These are phyloP conservation scores for Cherax destructor DNA, from an alignment of 1,140 invertebrate species.

Conservation along the genomic window DNA sequence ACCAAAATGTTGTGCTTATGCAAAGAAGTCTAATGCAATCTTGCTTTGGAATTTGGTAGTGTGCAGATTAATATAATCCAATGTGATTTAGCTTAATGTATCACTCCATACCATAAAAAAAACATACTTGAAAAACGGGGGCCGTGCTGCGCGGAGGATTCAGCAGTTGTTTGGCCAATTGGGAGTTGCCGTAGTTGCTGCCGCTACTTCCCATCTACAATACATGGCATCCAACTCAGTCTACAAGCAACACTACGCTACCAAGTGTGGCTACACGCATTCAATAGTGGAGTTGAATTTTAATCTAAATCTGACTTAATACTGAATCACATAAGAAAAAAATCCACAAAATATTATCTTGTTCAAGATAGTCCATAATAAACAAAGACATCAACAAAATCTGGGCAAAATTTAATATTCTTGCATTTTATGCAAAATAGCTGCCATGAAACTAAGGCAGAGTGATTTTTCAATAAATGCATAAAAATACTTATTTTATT, in stretches of 20 bases:
- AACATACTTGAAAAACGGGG: constrained; percentile 72
- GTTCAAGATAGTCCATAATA: no score
- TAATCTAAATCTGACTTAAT: neutral
- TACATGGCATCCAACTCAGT: constrained; percentile 64
- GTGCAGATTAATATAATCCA: neutral
- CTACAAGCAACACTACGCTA: constrained; percentile 56
- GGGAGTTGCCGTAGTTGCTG: constrained; percentile 75
- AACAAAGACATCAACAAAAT: no score
- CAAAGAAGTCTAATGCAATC: no score
- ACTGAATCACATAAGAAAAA: neutral
- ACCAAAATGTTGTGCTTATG: no score
- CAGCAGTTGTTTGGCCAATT: constrained; percentile 79
- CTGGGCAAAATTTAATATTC: no score
- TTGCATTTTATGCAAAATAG: no score
- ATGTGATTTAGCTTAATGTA: neutral
- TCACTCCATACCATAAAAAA: constrained; percentile 23
- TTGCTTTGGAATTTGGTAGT: neutral
- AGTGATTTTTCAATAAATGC: no score
- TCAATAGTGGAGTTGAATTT: constrained; percentile 27
- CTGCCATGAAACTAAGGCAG: no score
- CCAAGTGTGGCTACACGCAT: constrained; percentile 40
- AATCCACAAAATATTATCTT: neutral
- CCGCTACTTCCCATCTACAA: constrained; percentile 71
- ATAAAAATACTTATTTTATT: no score
- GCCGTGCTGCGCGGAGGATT: constrained; percentile 75